Base-by-base conservation (phyloP, 2,888 invertebrate species). In the Synanthedon vespiformis region DNA sequence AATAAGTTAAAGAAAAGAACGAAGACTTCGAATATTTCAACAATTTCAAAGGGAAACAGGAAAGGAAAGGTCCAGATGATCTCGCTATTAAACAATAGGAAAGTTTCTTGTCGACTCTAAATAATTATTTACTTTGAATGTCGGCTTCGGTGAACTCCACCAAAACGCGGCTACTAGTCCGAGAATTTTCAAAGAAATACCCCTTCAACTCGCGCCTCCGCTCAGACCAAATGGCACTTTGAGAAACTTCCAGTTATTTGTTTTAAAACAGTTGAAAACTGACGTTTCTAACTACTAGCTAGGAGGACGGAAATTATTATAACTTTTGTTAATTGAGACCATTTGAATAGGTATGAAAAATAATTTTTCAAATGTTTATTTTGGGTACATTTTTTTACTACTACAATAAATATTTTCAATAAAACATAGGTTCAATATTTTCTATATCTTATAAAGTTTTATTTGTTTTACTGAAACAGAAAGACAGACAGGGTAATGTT, bases 251-350 rank as follows among this genome's bases (percentile, higher is more conserved):
- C 48, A 48, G 48, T 11, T 48, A 48, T 48, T 48, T 48, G 48
- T 48, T 44, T 48, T 16, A 48, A n/a, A 48, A 48, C 48, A 48
- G 48, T 48, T 48, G 18, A 48, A 48, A 48, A 48, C 48, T 48
- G 14, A 48, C 48, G 13, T 48, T 48, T 48, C 18, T 48, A 48
- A 22, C 48, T 48, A 48, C 12, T 44, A 6, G 44, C 34, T 44
- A 13, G 44, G 11, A 5, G 44, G 8, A 6, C 14, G 12, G 13
- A 14, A 44, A 44, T 44, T 44, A 44, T 44, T 13, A 44, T 12
- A 44, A n/a, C 44, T 44, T 44, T 44, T 44, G 14, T 44, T 13
- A 44, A 44, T 41, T 13, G 41, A 41, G n/a, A 41, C 41, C 41
- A 13, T 44, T 44, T 44, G 44, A 44, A 44, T 44, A n/a, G n/a